Percentiles rank a stretch among this genome's conserved stretches.
Evolutionary conservation across 2,113 vertebrate species (phyloP).

Genomic region (Scalopus aquaticus): DNA sequence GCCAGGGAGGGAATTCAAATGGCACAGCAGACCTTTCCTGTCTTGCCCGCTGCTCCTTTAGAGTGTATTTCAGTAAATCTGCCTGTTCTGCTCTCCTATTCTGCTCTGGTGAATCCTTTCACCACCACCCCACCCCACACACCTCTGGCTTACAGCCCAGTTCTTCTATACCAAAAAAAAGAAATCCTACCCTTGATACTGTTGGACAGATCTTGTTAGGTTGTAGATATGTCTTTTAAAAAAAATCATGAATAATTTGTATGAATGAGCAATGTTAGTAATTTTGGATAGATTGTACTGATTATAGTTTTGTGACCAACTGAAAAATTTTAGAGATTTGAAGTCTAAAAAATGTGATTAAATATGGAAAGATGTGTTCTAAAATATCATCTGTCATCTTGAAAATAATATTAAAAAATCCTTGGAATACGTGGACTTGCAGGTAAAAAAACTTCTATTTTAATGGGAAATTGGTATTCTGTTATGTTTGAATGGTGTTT

Average conservation of each 20-base stretch:
- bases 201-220: neutral
- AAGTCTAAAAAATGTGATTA: neutral
- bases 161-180: too few species aligned
- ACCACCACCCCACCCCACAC: too few species aligned
- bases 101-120: too few species aligned
- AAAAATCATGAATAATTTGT: neutral
- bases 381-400: neutral
- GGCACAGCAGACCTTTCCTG: too few species aligned
- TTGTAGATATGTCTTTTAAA: neutral
- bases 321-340: neutral
- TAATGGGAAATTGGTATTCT: slow-evolving; percentile 1
- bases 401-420: neutral
- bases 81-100: too few species aligned
- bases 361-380: neutral
- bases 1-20: too few species aligned
- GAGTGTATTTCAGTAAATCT: too few species aligned
- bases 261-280: neutral
- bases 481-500: neutral
- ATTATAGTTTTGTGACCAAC: slow-evolving; percentile 1
- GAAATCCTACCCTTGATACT: neutral
- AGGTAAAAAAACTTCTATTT: slow-evolving; percentile 10
- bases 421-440: neutral
- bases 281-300: neutral
- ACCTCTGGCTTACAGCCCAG: too few species aligned
- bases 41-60: too few species aligned